Evolutionary conservation across 92 coral and sea anemone species (phyloP).

Genomic region (Phymanthus crucifer): DNA sequence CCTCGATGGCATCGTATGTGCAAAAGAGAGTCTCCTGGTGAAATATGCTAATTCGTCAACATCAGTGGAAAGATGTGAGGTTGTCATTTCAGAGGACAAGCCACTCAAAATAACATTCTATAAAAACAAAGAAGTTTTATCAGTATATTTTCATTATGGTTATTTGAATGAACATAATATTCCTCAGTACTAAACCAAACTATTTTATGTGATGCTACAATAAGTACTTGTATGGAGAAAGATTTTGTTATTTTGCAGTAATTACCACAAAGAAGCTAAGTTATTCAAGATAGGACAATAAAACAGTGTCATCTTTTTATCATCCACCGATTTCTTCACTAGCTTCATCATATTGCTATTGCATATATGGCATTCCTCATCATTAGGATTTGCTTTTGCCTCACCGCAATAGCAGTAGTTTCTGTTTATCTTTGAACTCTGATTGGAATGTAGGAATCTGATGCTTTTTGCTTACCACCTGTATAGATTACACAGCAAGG

Average conservation of each 20-base stretch:
- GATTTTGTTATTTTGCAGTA: not conserved
- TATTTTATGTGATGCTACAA: not conserved
- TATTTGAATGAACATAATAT: conserved; percentile 38
- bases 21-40: conserved; percentile 38
- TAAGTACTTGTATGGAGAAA: not conserved
- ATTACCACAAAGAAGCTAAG: no score
- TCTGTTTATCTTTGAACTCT: conserved; percentile 17
- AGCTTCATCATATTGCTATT: conserved; percentile 45
- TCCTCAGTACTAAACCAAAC: conserved; percentile 25
- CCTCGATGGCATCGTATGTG: conserved; percentile 28
- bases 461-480: conserved; percentile 34
- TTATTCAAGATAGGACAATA: not conserved
- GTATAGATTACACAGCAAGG: conserved; percentile 48
- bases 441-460: conserved; percentile 35
- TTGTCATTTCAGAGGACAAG: conserved; percentile 19
- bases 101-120: conserved; percentile 40
- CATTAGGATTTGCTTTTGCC: conserved; percentile 22
- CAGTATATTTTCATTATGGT: conserved; percentile 33
- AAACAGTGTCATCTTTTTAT: conserved; percentile 14
- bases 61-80: conserved; percentile 43
- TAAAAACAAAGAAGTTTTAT: conserved; percentile 50
- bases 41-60: conserved; percentile 6
- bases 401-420: conserved; percentile 60
- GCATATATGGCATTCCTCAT: conserved; percentile 48
- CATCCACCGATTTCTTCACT: conserved; percentile 3